A percentile compares a stretch with the other conserved stretches of the same genome.
These are phyloP conservation scores for Albula goreensis DNA, from an alignment of 2,113 vertebrate genomes.

Conservation along the genomic window DNA sequence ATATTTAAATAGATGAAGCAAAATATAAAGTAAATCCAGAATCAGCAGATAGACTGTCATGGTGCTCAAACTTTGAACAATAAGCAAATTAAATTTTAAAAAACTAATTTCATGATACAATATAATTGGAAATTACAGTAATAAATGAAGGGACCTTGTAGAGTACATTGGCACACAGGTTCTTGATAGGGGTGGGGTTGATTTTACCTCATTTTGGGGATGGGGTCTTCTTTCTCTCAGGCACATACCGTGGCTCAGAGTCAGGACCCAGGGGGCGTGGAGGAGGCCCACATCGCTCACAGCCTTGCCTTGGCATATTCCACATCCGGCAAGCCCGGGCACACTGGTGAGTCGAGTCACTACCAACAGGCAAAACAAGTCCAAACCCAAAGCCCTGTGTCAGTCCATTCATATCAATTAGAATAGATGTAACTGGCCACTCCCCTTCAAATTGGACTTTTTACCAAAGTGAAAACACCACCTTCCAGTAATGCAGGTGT, in stretches of 20 bases:
- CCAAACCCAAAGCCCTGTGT: no score
- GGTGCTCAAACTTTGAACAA: background rate
- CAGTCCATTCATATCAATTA: no score
- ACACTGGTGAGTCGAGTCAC: constrained; percentile 58
- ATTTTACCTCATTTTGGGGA: background rate
- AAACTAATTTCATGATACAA: no score
- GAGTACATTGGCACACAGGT: background rate
- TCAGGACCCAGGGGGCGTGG: constrained; percentile 54
- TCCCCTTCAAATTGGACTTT: no score
- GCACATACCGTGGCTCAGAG: constrained; percentile 71
- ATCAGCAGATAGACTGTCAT: background rate
- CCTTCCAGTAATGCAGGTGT: background rate
- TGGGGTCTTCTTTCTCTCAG: constrained; percentile 44
- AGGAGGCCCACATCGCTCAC: constrained; percentile 64
- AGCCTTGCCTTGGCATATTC: constrained; percentile 61
- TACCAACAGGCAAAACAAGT: no score
- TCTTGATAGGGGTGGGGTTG: background rate
- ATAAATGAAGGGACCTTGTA: background rate
- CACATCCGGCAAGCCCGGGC: constrained; percentile 52
- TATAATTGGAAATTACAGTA: no score
- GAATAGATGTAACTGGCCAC: no score
- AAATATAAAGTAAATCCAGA: background rate
- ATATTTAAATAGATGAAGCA: background rate
- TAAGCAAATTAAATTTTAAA: background rate
- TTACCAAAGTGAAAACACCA: background rate